Evolutionary conservation across 2,888 invertebrate genomes (phyloP).

Genomic region (Periphyllus acericola): DNA sequence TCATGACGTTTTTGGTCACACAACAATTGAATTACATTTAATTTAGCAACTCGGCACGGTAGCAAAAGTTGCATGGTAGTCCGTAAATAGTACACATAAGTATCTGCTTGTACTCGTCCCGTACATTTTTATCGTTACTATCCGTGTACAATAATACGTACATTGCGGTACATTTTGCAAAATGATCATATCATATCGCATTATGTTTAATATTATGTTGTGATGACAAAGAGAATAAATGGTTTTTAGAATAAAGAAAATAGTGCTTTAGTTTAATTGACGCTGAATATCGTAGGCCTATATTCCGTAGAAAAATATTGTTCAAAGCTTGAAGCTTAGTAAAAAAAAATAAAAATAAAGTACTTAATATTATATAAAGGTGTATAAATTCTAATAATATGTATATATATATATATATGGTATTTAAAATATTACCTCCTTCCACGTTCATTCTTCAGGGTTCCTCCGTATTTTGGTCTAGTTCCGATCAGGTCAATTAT

Average conservation of each 20-base stretch:
- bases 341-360: constrained; percentile 39
- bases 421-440: constrained; percentile 81
- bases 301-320: constrained; percentile 36
- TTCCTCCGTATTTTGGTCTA: constrained; percentile 99
- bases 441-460: constrained; percentile 99
- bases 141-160: not conserved
- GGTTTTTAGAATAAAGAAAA: not conserved
- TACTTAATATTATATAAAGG: constrained; percentile 55
- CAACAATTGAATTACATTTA: constrained; percentile 44
- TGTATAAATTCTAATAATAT: constrained; percentile 51
- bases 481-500: constrained; percentile 99
- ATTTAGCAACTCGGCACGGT: constrained; percentile 61
- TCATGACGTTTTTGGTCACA: constrained; percentile 14
- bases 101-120: not conserved
- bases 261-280: constrained; percentile 39
- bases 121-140: not conserved
- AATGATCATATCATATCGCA: not conserved
- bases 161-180: not conserved
- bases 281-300: constrained; percentile 52
- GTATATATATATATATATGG: constrained; percentile 35
- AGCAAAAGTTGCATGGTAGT: constrained; percentile 43
- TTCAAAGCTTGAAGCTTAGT: constrained; percentile 39
- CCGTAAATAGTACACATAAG: not conserved
- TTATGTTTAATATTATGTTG: constrained; percentile 19
- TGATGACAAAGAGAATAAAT: constrained; percentile 3